Evolutionary conservation across 2,888 invertebrate genomes (phyloP), one percentile per base, ranked within the genome.

Genomic region (Rhamnusium bicolor): DNA sequence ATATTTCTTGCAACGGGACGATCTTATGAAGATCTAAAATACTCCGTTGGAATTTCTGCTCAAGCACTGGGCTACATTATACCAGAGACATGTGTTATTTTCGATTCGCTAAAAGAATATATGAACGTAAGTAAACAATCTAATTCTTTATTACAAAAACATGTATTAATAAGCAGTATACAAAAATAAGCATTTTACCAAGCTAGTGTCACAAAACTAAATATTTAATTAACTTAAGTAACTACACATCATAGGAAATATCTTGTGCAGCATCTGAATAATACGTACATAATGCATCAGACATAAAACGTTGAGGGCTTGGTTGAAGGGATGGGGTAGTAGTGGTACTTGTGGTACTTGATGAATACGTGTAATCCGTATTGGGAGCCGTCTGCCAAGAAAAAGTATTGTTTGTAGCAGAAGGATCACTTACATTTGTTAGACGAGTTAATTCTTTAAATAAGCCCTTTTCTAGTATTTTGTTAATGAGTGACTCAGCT

Each of bases 301-400:
- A 61, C 60, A 46, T 61, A 40, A 12, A 19, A 61, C 32, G 14
- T 32, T 60, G 40, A n/a, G 60, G 32, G 32, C 60, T 29, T 60
- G 40, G 32, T 19, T 61, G 40, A 61, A 40, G 46, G 60, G 14
- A 18, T 40, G 60, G 40, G 21, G 58, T 58, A n/a, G 27, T 27
- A 12, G 58, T 58, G 58, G 16, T 58, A n/a, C 27, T 58, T 27
- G 58, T 58, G 58, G 16, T 58, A n/a, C 27, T 58, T 58, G 40
- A 61, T 40, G 60, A 61, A 61, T 61, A 40, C 60, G 21, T 46
- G 18, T 61, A 61, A 21, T 61, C 60, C 40, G 60, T 61, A 61
- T 61, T 61, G 40, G 46, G 40, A 46, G 40, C 21, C 60, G 60
- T 46, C 40, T 61, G 60, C 60, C 60, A 40, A 61, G 60, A 40